Evolutionary conservation across 2,113 vertebrate genomes (phyloP).

Genomic region (Strigops habroptila): DNA sequence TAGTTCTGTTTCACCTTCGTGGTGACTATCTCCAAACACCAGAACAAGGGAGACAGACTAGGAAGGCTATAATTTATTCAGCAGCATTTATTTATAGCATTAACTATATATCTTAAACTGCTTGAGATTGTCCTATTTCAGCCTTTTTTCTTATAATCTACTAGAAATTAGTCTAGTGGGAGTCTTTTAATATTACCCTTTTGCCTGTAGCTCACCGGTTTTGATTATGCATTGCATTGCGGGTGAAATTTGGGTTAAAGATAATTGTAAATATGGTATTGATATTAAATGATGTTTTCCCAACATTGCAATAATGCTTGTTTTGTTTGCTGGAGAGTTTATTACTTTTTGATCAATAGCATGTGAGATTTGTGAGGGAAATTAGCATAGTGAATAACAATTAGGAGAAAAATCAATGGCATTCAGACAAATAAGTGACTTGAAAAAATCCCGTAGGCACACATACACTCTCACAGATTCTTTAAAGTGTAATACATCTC

Average conservation of each 20-base stretch:
- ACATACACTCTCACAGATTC: conserved; percentile 58
- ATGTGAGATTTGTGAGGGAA: conserved; percentile 89
- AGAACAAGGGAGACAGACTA: neutral
- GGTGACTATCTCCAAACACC: neutral
- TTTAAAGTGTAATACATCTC: conserved; percentile 75
- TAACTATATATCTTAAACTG: neutral
- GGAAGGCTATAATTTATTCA: neutral
- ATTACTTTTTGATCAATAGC: conserved; percentile 92
- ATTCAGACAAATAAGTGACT: conserved; percentile 88
- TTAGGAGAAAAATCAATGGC: conserved; percentile 90
- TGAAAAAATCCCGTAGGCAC: conserved; percentile 81
- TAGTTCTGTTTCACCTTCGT: neutral
- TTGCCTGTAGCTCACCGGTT: conserved; percentile 59
- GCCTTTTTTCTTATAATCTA: neutral
- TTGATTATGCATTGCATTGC: conserved; percentile 70
- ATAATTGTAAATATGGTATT: conserved; percentile 90
- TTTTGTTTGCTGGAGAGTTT: conserved; percentile 89
- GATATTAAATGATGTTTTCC: conserved; percentile 91
- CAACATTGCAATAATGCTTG: conserved; percentile 91
- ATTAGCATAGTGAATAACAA: conserved; percentile 96
- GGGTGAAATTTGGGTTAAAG: conserved; percentile 84
- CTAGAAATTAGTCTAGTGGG: conserved; percentile 21
- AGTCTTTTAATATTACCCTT: conserved; percentile 9
- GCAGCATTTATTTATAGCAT: conserved; percentile 13
- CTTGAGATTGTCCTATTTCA: conserved; percentile 17